Percentiles rank a stretch among this genome's conserved stretches.
Conservation (phyloP, 2,888 invertebrate species). For the Venusia cambrica region DNA sequence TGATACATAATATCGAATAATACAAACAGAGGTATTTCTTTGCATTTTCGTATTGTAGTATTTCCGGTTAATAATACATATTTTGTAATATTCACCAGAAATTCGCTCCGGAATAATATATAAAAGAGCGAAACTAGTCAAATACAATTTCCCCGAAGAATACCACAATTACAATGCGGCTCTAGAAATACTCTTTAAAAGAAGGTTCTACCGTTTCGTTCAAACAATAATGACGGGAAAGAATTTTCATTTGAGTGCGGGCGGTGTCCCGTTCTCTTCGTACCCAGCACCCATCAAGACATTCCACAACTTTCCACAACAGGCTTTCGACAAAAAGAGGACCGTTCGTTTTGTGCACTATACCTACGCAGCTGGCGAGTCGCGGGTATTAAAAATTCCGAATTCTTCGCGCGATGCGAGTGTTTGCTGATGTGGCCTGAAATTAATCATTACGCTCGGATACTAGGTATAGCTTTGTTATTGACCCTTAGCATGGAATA, state of each 20-base stretch:
- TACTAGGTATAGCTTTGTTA: conserved; percentile 16
- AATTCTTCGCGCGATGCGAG: conserved; percentile 18
- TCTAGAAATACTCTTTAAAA: conserved; percentile 24
- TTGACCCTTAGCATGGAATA: conserved; percentile 12
- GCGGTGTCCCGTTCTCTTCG: conserved; percentile 49
- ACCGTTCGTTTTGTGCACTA: conserved; percentile 39
- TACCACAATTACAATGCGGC: conserved; percentile 10
- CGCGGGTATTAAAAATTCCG: conserved; percentile 38
- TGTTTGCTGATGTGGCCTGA: conserved; percentile 11
- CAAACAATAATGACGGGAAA: conserved; percentile 65
- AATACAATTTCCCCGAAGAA: conserved; percentile 8
- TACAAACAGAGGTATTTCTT: too few relatives aligned
- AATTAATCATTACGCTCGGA: conserved; percentile 17
- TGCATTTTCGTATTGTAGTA: too few relatives aligned
- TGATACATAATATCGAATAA: too few relatives aligned
- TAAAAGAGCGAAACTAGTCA: conserved; percentile 7
- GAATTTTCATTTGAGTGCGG: conserved; percentile 71
- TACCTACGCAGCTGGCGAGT: conserved; percentile 34
- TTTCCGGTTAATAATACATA: too few relatives aligned
- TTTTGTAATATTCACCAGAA: too few relatives aligned
- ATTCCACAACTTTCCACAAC: conserved; percentile 65
- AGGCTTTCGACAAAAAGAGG: conserved; percentile 55
- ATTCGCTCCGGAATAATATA: too few relatives aligned
- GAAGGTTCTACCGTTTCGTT: conserved; percentile 42
- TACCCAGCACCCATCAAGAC: conserved; percentile 58